phyloP scores from a whole-genome alignment of 2,797 vertebrate species.

The Pseudochaenichthys georgianus region DNA sequence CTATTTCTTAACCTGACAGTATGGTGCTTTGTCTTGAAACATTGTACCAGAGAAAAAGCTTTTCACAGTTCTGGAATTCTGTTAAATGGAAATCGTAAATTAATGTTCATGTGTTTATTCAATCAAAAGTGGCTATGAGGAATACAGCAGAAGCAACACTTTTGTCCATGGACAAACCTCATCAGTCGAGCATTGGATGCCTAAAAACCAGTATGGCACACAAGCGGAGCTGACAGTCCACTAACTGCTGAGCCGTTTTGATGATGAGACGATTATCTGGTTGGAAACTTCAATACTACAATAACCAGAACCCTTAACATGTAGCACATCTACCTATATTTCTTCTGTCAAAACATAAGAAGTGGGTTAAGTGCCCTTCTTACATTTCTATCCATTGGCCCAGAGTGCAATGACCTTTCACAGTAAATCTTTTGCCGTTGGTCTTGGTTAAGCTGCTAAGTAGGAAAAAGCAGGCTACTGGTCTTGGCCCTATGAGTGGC shows the following conservation, averaged over 20 bases:
- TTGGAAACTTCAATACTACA: constrained; percentile 20
- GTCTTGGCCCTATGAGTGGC: constrained; percentile 16
- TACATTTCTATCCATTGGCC: constrained; percentile 45
- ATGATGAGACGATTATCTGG: not conserved
- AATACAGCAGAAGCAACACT: not conserved
- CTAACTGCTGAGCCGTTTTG: not conserved
- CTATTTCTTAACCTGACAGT: not conserved
- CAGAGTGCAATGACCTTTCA: constrained; percentile 63
- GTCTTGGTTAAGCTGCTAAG: constrained; percentile 61
- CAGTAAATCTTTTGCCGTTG: constrained; percentile 57
- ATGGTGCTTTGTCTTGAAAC: not conserved
- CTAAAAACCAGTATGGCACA: not conserved
- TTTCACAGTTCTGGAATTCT: not conserved
- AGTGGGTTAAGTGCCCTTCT: constrained; percentile 47
- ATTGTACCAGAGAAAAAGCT: not conserved
- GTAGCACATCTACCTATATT: constrained; percentile 33
- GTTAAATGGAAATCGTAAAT: not conserved
- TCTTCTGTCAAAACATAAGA: constrained; percentile 40
- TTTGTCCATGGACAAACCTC: not conserved
- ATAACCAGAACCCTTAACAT: not conserved
- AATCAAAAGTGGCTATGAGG: not conserved
- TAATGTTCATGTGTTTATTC: not conserved
- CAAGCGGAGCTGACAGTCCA: not conserved
- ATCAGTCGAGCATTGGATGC: not conserved
- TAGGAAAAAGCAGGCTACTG: constrained; percentile 42